These are phyloP conservation scores for Oxyruncus cristatus DNA, from an alignment of 2,113 vertebrate genomes.

Conservation along the genomic window DNA sequence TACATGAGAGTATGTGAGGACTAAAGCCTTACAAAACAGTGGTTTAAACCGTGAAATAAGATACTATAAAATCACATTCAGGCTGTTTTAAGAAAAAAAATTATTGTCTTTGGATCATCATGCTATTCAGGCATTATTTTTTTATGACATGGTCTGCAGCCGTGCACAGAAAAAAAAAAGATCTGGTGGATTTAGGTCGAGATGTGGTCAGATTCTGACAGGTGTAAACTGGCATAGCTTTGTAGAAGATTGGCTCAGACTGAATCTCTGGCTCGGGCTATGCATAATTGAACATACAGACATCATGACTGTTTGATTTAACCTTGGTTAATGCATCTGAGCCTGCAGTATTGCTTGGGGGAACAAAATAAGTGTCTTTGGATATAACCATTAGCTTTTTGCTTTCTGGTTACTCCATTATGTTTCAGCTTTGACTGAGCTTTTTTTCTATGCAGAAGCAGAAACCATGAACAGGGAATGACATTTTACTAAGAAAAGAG, in stretches of 20 bases:
- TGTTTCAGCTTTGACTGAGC: background rate
- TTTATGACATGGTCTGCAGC: background rate
- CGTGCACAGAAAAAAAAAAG: background rate
- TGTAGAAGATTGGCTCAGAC: background rate
- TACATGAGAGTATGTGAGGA: background rate
- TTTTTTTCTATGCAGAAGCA: background rate
- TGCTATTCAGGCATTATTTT: background rate
- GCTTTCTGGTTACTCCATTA: slow-evolving; percentile 23
- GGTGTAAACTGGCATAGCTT: background rate
- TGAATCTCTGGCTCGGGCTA: background rate
- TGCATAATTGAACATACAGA: slow-evolving; percentile 32
- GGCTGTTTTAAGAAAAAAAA: background rate
- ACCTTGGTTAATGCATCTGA: slow-evolving; percentile 42
- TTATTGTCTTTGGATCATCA: background rate
- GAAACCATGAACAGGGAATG: background rate
- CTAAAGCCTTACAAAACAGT: background rate
- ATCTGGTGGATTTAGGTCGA: background rate
- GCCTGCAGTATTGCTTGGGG: slow-evolving; percentile 5
- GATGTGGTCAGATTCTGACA: background rate
- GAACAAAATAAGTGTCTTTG: slow-evolving; percentile 18
- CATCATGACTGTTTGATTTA: slow-evolving; percentile 34
- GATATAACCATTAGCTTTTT: slow-evolving; percentile 27
- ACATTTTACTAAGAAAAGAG: background rate
- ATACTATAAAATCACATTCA: background rate
- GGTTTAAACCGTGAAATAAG: background rate